Evolutionary conservation across 2,888 invertebrate species (phyloP), one percentile per base, ranked within the genome.

Genomic region (Mythimna loreyi): DNA sequence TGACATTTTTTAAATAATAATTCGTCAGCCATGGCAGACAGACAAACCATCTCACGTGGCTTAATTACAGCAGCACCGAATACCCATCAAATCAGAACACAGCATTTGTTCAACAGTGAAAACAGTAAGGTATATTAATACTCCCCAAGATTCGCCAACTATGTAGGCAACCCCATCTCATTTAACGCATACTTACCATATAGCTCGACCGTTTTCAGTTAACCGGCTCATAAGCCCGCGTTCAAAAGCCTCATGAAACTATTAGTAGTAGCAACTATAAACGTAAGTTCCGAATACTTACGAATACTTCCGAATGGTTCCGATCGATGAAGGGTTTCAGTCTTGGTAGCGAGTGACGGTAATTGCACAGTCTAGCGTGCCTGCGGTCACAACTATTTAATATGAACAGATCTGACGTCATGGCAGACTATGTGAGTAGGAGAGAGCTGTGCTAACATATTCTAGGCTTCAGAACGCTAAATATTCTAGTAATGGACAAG

Each of bases 211-310:
- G 56, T 60, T 66, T 65, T 50, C 57, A 71, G 61, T 61, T 45
- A 62, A 63, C 49, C 8, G 30, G 49, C 83, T 85, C 85, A 82
- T 78, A 81, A 80, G 86, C 84, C 86, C 83, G 86, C 85, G 43
- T 83, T 88, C 86, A 88, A 88, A 87, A 85, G 79, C 70, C 80
- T 74, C 75, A 67, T 77, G 72, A 76, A 83, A 83, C 85, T 86
- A 85, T 84, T 73, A 76, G 84, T 83, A 85, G 84, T 82, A 71
- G 81, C 72, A 81, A 83, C 77, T 80, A 78, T 75, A 81, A 84
- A 79, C 81, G 25, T 62, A 62, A 76, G 49, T 72, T 61, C 25
- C 55, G 79, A 81, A 82, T 71, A 81, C 81, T 80, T 81, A 80
- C 55, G 76, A 82, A 80, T 71, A 81, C 81, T 80, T 81, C 81